Percentiles rank a stretch among this genome's conserved stretches.
Evolutionary conservation across 2,797 vertebrate genomes (phyloP).

Genomic region (Oreonectes daqikongensis): DNA sequence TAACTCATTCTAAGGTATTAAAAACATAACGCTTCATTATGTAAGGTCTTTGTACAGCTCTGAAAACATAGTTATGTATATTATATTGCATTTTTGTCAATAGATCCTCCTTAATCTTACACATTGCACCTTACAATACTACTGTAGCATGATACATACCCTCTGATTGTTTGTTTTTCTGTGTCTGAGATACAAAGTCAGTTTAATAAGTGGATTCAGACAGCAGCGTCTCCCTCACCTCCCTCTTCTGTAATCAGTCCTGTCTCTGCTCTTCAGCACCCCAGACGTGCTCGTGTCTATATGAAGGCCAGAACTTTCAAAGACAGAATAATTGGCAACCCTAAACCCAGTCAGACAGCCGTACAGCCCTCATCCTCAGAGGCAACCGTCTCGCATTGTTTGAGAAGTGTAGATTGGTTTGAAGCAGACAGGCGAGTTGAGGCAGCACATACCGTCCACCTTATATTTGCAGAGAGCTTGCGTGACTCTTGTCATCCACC

Average conservation of each 20-base stretch:
- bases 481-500: not conserved
- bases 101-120: too few species aligned
- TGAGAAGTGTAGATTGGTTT: conserved; percentile 35
- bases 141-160: not conserved
- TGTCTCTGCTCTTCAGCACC: conserved; percentile 1
- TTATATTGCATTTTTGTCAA: too few species aligned
- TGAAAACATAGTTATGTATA: too few species aligned
- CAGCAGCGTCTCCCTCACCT: not conserved
- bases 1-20: too few species aligned
- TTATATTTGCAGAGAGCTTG: conserved; percentile 15
- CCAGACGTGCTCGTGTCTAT: conserved; percentile 12
- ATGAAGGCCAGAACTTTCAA: conserved; percentile 20
- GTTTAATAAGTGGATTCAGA: not conserved
- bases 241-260: conserved; percentile 13
- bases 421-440: conserved; percentile 31
- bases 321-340: conserved; percentile 10
- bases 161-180: conserved; percentile 9
- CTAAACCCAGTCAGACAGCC: conserved; percentile 37
- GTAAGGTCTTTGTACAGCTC: too few species aligned
- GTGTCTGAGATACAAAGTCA: not conserved
- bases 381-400: conserved; percentile 10
- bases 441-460: conserved; percentile 8
- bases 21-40: too few species aligned
- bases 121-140: not conserved
- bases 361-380: conserved; percentile 14